These are phyloP conservation scores for Dipodomys spectabilis DNA, from an alignment of 2,113 vertebrate genomes.

Conservation along the genomic window DNA sequence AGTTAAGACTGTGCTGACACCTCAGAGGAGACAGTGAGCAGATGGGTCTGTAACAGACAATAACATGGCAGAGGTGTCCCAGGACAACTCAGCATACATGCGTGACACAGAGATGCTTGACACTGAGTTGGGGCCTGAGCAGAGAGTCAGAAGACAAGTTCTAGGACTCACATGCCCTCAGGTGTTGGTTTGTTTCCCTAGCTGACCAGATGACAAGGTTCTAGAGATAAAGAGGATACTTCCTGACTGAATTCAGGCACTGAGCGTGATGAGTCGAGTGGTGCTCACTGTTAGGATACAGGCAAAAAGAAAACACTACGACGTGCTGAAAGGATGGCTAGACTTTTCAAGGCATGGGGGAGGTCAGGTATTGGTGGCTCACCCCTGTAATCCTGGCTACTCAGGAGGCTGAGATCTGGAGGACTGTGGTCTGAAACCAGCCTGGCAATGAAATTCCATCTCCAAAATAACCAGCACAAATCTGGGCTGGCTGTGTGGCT, in stretches of 20 bases:
- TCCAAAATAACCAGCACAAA: no score
- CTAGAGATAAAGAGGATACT: not conserved
- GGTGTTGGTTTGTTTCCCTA: not conserved
- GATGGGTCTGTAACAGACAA: accelerated
- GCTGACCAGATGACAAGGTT: no score
- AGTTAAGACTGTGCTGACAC: not conserved
- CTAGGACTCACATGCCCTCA: accelerated
- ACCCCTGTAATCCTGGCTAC: no score
- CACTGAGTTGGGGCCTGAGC: not conserved
- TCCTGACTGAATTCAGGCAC: not conserved
- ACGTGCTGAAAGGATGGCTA: not conserved
- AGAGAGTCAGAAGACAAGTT: not conserved
- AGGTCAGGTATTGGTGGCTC: not conserved
- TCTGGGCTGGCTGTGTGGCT: no score
- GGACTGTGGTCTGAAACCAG: no score
- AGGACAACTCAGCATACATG: accelerated
- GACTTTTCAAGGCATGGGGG: not conserved
- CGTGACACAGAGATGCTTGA: no score
- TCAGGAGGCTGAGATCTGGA: no score
- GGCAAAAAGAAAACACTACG: not conserved
- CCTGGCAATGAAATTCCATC: no score
- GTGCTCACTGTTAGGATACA: accelerated
- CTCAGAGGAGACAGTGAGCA: accelerated
- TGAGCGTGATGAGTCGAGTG: not conserved
- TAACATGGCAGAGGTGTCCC: accelerated